Base-by-base conservation (phyloP, 2,888 invertebrate genomes). In the Rutpela maculata region DNA sequence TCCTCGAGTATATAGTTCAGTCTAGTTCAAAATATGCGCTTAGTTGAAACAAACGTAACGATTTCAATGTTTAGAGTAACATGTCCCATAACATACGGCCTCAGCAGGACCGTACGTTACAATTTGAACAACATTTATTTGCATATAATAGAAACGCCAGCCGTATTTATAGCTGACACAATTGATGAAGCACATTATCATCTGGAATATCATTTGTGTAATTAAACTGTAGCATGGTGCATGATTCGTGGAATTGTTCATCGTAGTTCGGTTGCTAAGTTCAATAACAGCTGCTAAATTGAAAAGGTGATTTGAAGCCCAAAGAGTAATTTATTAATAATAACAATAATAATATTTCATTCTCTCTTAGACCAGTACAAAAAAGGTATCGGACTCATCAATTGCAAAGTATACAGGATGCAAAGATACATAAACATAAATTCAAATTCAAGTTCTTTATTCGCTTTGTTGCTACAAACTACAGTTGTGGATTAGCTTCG, bases 81-180 rank as follows among this genome's bases (percentile, higher is more conserved):
- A 73, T 77, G 76, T 69, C 74, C 68, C 78, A 80, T 82, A 84
- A 86, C 83, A 78, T 81, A 84, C 80, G 80, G 82, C 77, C 82
- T 78, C 75, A 78, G 82, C 78, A 67, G 79, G 81, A 75, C 78
- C 82, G 83, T 86, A 84, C 83, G 83, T 85, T 85, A 85, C 84
- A 84, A 83, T 86, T 86, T 84, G 85, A 86, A 85, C 86, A 85
- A 83, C 85, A 84, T 84, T 84, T 86, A 88, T 88, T 88, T 88
- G 88, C 88, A 88, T 88, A 88, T 88, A 88, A 88, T 88, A 87
- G 88, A 86, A 85, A 85, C 85, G 85, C 83, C 86, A 82, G 79
- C 78, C 75, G 85, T 86, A 86, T 87, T 86, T 87, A 87, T 84
- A 79, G 82, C 83, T 79, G 85, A 84, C 85, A 84, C 82, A 84